Conservation (phyloP, 2,113 vertebrate species). For the Anseranas semipalmata region DNA sequence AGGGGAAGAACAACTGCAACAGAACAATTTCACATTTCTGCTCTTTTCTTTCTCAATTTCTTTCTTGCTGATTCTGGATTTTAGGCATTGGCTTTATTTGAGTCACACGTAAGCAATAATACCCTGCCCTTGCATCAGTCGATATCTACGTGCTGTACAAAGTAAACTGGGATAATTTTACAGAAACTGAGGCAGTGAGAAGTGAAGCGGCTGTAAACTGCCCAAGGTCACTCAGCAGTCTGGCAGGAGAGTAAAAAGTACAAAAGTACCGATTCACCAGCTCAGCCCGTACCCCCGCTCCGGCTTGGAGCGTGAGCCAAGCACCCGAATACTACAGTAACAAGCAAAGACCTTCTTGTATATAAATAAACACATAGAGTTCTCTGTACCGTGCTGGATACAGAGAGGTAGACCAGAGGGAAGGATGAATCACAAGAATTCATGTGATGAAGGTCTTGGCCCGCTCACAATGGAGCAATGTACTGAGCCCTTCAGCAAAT, state of each 20-base stretch:
- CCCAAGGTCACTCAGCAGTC: conserved; percentile 7
- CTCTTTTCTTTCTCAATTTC: neutral
- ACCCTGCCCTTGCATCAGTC: neutral
- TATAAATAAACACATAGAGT: conserved; percentile 10
- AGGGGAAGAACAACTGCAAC: neutral
- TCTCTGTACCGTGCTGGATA: neutral
- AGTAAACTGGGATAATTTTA: conserved; percentile 9
- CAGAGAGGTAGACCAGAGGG: conserved; percentile 36
- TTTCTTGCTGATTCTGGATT: neutral
- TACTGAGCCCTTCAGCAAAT: conserved; percentile 43
- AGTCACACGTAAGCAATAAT: neutral
- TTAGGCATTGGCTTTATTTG: neutral
- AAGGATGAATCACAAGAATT: conserved; percentile 51
- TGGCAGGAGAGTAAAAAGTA: neutral
- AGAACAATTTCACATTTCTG: neutral
- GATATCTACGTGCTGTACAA: neutral
- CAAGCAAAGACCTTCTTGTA: conserved; percentile 37
- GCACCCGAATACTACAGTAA: neutral
- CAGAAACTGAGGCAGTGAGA: neutral
- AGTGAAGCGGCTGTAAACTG: neutral
- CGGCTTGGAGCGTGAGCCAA: neutral
- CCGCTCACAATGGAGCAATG: conserved; percentile 13
- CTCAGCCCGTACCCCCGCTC: neutral
- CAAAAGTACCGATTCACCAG: neutral
- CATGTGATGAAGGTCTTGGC: conserved; percentile 40